Evolutionary conservation across 1,140 invertebrate species (phyloP).

Genomic region (Diuraphis noxia): DNA sequence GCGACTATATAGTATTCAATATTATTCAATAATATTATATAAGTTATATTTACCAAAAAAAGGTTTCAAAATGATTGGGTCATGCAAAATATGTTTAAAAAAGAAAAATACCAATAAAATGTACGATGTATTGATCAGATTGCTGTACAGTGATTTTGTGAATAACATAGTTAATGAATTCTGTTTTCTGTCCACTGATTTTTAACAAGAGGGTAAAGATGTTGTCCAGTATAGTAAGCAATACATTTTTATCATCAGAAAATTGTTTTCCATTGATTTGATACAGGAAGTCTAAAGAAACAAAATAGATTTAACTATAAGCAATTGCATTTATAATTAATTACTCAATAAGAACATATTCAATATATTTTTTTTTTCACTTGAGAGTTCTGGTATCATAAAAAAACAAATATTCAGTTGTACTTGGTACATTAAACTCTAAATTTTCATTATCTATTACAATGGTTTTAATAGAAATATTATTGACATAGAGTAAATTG

Average conservation of each 20-base stretch:
- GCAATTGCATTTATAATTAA: conserved; percentile 7
- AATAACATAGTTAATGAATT: background rate
- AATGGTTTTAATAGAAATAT: background rate
- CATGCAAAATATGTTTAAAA: conserved; percentile 24
- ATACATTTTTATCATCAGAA: background rate
- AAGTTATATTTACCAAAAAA: background rate
- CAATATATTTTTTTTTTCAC: background rate
- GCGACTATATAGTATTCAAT: background rate
- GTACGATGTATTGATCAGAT: background rate
- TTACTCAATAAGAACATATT: background rate
- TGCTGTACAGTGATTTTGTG: background rate
- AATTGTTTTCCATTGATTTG: background rate
- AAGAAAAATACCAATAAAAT: conserved; percentile 24
- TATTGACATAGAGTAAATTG: background rate
- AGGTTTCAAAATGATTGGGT: background rate
- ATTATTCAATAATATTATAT: too few relatives aligned
- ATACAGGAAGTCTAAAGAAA: conserved; percentile 20
- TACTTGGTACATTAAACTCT: background rate
- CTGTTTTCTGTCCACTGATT: conserved; percentile 4
- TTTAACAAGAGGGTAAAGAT: background rate
- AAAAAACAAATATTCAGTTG: conserved; percentile 1
- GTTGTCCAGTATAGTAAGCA: conserved; percentile 3
- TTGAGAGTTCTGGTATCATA: background rate
- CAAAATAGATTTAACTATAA: conserved; percentile 21
- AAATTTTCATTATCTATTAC: background rate